phyloP scores from a whole-genome alignment of 2,888 invertebrate genomes.

The Cerceris rybyensis region DNA sequence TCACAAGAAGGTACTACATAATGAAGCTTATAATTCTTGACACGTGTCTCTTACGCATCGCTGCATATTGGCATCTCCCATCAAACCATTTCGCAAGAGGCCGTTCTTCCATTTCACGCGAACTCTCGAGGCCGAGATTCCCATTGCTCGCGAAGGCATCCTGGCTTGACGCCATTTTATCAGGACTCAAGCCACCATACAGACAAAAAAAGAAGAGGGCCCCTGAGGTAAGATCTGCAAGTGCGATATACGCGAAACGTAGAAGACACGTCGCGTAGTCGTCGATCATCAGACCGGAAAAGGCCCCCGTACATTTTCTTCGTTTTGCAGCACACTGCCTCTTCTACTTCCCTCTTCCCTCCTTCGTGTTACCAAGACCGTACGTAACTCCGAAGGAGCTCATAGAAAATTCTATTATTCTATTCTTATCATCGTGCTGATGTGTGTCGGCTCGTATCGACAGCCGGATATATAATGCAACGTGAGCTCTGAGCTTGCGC shows the following conservation, averaged over 20 bases:
- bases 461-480: conserved; percentile 77
- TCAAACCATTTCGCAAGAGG: conserved; percentile 5
- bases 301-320: conserved; percentile 49
- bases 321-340: conserved; percentile 46
- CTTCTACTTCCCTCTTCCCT: not conserved
- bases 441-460: conserved; percentile 67
- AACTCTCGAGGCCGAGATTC: conserved; percentile 28
- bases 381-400: conserved; percentile 41
- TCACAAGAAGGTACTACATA: not conserved
- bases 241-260: conserved; percentile 55
- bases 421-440: conserved; percentile 73
- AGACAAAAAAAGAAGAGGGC: conserved; percentile 48
- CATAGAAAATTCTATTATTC: conserved; percentile 75
- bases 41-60: not conserved
- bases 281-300: conserved; percentile 56
- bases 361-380: conserved; percentile 5
- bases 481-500: conserved; percentile 75
- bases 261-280: conserved; percentile 42
- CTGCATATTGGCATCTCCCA: not conserved
- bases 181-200: conserved; percentile 27
- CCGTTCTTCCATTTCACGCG: not conserved
- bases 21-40: not conserved
- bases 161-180: conserved; percentile 40
- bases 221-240: conserved; percentile 43
- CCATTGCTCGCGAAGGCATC: conserved; percentile 9